Percentiles rank a stretch among this genome's conserved stretches.
phyloP scores from a whole-genome alignment of 2,888 invertebrate genomes.

The Neoitamus cyanurus region DNA sequence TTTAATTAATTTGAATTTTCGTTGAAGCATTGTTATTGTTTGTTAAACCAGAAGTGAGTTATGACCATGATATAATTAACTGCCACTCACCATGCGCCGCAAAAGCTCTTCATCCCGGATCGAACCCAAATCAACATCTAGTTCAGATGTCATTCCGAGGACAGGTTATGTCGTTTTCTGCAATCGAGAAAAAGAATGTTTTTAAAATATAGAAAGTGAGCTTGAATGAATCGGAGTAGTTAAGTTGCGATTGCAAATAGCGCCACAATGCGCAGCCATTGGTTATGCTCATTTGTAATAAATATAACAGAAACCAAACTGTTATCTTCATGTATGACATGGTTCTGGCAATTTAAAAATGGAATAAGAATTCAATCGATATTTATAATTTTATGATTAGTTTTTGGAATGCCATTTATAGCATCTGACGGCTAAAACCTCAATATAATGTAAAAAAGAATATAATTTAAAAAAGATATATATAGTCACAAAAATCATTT shows the following conservation, averaged over 20 bases:
- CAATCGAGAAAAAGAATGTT: neutral
- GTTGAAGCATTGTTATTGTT: neutral
- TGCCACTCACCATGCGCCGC: slow-evolving; percentile 76
- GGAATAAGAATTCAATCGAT: no score
- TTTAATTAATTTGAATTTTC: slow-evolving; percentile 30
- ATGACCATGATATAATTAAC: neutral
- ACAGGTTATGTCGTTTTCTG: slow-evolving; percentile 2
- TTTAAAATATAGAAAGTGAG: neutral
- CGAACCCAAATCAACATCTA: slow-evolving; percentile 73
- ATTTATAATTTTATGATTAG: no score
- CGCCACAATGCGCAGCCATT: neutral
- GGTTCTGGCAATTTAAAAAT: no score
- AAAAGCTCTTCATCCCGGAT: slow-evolving; percentile 83
- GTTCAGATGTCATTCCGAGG: slow-evolving; percentile 57
- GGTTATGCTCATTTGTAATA: no score
- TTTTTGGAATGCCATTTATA: no score
- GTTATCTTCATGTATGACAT: no score
- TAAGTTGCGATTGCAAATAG: neutral
- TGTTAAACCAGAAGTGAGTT: neutral
- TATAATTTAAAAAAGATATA: no score
- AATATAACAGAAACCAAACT: no score
- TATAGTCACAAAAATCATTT: no score
- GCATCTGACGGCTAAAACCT: no score
- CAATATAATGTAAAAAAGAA: no score
- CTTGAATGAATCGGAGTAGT: neutral